Conservation (phyloP, 1,140 invertebrate species). For the Brachionus angularis region DNA sequence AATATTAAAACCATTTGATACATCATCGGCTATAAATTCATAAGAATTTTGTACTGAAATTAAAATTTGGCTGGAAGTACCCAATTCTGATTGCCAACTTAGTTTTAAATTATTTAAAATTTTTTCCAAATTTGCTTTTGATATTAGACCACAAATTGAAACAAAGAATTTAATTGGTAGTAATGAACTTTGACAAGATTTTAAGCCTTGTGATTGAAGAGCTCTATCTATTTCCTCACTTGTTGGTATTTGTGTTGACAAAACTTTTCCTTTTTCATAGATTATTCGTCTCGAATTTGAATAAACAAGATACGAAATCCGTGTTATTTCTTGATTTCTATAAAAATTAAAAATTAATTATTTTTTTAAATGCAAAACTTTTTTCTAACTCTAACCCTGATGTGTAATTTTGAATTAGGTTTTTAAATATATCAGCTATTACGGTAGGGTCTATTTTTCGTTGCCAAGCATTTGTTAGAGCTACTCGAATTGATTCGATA, state of each 20-base stretch:
- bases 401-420: not conserved
- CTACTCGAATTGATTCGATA: not conserved
- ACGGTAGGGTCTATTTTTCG: not conserved
- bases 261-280: conserved; percentile 22
- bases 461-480: not conserved
- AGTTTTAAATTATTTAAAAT: not conserved
- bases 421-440: conserved; percentile 10
- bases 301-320: not conserved
- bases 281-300: conserved; percentile 10
- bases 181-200: not conserved
- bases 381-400: not conserved
- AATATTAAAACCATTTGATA: not conserved
- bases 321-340: not conserved
- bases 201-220: not conserved
- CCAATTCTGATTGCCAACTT: not conserved
- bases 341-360: not conserved
- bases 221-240: not conserved
- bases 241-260: not conserved
- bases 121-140: not conserved
- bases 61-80: not conserved
- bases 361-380: not conserved
- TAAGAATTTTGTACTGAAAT: not conserved
- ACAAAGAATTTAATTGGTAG: not conserved
- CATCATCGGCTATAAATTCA: conserved; percentile 2
- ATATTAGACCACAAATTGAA: not conserved